phyloP scores from a whole-genome alignment of 2,888 invertebrate genomes.

The Aricia artaxerxes region DNA sequence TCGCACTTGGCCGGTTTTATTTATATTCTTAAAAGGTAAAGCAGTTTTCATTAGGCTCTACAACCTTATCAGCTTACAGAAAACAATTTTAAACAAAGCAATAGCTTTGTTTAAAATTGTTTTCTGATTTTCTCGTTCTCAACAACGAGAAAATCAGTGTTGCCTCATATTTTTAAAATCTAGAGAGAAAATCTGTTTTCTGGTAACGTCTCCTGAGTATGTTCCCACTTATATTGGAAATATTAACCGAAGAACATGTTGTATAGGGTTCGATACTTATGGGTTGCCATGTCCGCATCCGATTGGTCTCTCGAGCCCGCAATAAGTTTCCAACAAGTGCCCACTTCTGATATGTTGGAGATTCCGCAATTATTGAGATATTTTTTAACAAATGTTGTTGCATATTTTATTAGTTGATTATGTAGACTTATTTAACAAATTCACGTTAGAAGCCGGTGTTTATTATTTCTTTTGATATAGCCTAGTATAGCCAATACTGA shows the following conservation, averaged over 20 bases:
- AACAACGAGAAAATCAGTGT: background rate
- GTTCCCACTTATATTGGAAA: background rate
- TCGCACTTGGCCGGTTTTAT: too few relatives aligned
- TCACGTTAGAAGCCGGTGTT: too few relatives aligned
- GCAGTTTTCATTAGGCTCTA: too few relatives aligned
- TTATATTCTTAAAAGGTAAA: too few relatives aligned
- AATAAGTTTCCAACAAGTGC: slow-evolving; percentile 37
- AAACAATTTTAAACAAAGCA: too few relatives aligned
- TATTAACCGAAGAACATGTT: slow-evolving; percentile 15
- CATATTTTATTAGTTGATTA: background rate
- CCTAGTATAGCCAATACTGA: too few relatives aligned
- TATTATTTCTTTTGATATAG: too few relatives aligned
- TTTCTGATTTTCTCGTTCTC: too few relatives aligned
- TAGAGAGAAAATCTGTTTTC: background rate
- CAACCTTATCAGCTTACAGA: too few relatives aligned
- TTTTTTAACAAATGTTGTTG: slow-evolving; percentile 14
- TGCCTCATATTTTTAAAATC: background rate
- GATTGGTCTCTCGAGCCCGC: slow-evolving; percentile 34
- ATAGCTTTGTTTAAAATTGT: too few relatives aligned
- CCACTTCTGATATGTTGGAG: slow-evolving; percentile 36
- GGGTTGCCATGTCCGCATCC: slow-evolving; percentile 19
- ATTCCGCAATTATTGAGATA: slow-evolving; percentile 32
- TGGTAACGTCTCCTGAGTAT: background rate
- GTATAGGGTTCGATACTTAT: slow-evolving; percentile 19
- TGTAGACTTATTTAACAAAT: background rate